Evolutionary conservation across 2,113 vertebrate genomes (phyloP).

Genomic region (Sinocyclocheilus maitianheensis): DNA sequence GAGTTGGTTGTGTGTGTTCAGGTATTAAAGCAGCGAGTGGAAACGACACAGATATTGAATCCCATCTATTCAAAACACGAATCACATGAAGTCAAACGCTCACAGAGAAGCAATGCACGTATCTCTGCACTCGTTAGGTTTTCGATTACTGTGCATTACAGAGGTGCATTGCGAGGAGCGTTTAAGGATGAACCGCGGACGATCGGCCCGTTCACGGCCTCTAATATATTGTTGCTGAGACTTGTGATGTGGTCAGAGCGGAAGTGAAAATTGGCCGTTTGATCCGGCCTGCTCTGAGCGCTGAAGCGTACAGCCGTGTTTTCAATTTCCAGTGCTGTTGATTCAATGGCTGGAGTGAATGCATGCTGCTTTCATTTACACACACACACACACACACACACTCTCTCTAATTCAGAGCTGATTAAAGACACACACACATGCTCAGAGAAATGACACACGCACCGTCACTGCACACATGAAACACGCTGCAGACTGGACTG

Average conservation of each 20-base stretch:
- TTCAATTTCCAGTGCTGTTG: slow-evolving; percentile 45
- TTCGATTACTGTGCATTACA: background rate
- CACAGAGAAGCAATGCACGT: too few relatives aligned
- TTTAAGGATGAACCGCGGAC: background rate
- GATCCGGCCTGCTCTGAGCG: background rate
- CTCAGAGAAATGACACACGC: background rate
- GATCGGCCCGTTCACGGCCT: background rate
- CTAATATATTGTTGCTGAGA: background rate
- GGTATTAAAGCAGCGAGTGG: too few relatives aligned
- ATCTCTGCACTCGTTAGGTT: too few relatives aligned
- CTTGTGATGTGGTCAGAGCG: background rate
- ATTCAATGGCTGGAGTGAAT: slow-evolving; percentile 32
- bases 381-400: slow-evolving; percentile 27
- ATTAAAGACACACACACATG: background rate
- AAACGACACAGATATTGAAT: too few relatives aligned
- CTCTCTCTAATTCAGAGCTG: background rate
- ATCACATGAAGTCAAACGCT: background rate
- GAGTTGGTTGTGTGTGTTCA: too few relatives aligned
- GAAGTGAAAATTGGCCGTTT: background rate
- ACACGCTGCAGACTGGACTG: background rate
- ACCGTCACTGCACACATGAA: background rate
- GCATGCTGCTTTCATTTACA: slow-evolving; percentile 30
- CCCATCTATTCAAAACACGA: background rate
- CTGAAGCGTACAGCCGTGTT: background rate
- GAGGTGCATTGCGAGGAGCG: background rate